Conservation (phyloP, 2,888 invertebrate genomes). For the Meganola albula region DNA sequence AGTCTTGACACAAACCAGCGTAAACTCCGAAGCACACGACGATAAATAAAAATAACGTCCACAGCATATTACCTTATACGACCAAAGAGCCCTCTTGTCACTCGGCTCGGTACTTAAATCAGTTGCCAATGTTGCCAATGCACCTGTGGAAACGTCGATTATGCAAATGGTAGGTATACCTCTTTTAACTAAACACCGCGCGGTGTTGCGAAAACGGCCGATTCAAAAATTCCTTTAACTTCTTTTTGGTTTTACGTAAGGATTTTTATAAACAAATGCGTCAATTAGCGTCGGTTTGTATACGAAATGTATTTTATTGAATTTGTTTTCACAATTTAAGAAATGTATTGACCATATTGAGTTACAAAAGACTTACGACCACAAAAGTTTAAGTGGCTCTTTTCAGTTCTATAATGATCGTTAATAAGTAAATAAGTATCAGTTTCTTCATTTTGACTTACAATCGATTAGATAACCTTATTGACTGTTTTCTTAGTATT, state of each 20-base stretch:
- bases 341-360: too few species aligned
- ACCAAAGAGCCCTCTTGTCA: conserved; percentile 57
- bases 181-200: conserved; percentile 62
- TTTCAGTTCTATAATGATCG: too few species aligned
- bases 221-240: conserved; percentile 39
- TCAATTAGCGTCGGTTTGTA: conserved; percentile 16
- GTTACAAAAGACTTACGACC: too few species aligned
- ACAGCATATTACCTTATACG: conserved; percentile 65
- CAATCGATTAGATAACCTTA: too few species aligned
- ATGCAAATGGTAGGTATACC: conserved; percentile 63
- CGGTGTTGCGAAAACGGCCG: conserved; percentile 39
- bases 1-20: conserved; percentile 24
- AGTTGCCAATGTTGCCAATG: conserved; percentile 57
- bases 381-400: too few species aligned
- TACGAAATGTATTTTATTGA: background rate
- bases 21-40: conserved; percentile 34
- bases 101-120: conserved; percentile 62
- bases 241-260: conserved; percentile 16
- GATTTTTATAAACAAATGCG: conserved; percentile 8
- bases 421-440: too few species aligned
- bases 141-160: conserved; percentile 74
- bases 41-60: conserved; percentile 60
- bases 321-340: too few species aligned
- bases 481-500: too few species aligned
- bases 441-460: too few species aligned